Conservation (phyloP, 2,888 invertebrate species). For the Clanis bilineata region DNA sequence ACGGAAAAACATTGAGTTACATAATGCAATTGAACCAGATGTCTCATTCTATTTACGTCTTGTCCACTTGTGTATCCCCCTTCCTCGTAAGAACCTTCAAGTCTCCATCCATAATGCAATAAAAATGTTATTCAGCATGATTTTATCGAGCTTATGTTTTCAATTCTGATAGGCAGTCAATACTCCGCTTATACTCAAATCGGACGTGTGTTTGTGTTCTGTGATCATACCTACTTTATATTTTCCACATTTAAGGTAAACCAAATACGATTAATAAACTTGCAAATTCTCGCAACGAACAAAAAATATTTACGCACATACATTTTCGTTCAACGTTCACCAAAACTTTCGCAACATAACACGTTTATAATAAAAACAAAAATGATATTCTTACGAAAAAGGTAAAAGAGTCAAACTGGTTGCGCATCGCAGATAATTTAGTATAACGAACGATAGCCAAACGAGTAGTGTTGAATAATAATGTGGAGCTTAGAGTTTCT, state of each 20-base stretch:
- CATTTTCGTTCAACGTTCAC: background rate
- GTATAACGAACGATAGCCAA: constrained; percentile 58
- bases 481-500: constrained; percentile 66
- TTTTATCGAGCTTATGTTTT: constrained; percentile 52
- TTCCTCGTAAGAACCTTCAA: background rate
- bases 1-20: too few species aligned
- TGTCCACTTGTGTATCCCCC: background rate
- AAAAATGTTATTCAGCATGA: constrained; percentile 36
- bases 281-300: background rate
- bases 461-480: constrained; percentile 62
- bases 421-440: constrained; percentile 53
- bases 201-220: constrained; percentile 49
- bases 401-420: constrained; percentile 61
- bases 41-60: background rate
- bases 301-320: background rate
- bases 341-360: background rate
- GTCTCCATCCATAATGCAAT: background rate
- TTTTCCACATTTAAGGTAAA: constrained; percentile 1
- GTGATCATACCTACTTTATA: background rate
- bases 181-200: constrained; percentile 47
- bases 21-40: background rate
- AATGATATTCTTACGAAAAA: constrained; percentile 40
- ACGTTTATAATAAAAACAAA: background rate
- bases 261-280: background rate
- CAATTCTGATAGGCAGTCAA: constrained; percentile 56